A percentile compares a stretch with the other conserved stretches of the same genome.
Evolutionary conservation across 2,888 invertebrate genomes (phyloP).

Genomic region (Tipula helvola): DNA sequence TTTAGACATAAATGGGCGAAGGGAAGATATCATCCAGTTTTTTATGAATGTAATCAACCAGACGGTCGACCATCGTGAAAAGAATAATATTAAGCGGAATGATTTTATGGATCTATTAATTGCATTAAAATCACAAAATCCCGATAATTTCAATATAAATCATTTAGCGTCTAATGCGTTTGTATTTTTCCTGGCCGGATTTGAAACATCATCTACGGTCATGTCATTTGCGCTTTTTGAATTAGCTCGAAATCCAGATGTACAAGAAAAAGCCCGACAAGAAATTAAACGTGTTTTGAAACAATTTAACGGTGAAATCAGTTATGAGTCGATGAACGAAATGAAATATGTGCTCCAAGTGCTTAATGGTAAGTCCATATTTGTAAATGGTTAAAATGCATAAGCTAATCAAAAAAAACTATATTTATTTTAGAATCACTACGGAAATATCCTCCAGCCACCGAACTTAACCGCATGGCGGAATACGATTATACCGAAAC

Average conservation of each 20-base stretch:
- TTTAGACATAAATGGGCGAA: not conserved
- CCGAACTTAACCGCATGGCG: conserved; percentile 35
- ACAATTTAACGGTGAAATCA: conserved; percentile 27
- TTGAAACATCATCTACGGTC: conserved; percentile 36
- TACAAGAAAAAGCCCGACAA: conserved; percentile 27
- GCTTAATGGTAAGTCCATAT: conserved; percentile 26
- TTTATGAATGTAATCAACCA: conserved; percentile 32
- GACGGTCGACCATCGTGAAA: conserved; percentile 34
- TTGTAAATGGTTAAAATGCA: not conserved
- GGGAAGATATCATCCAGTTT: conserved; percentile 22
- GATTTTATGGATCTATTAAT: conserved; percentile 42
- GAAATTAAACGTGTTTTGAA: conserved; percentile 30
- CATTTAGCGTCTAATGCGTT: conserved; percentile 30
- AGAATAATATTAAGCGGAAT: conserved; percentile 30
- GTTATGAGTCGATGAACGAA: conserved; percentile 33
- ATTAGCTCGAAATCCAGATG: conserved; percentile 32
- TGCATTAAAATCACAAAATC: conserved; percentile 30
- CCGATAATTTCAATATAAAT: conserved; percentile 20
- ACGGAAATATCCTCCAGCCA: conserved; percentile 41
- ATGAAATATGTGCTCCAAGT: conserved; percentile 36
- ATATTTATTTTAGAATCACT: conserved; percentile 36
- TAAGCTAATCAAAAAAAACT: not conserved
- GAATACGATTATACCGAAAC: conserved; percentile 38
- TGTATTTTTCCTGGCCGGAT: conserved; percentile 37
- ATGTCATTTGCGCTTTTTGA: conserved; percentile 33